Conservation (phyloP, 37 sponge, comb jelly and placozoan species). For the Agelas oroides region DNA sequence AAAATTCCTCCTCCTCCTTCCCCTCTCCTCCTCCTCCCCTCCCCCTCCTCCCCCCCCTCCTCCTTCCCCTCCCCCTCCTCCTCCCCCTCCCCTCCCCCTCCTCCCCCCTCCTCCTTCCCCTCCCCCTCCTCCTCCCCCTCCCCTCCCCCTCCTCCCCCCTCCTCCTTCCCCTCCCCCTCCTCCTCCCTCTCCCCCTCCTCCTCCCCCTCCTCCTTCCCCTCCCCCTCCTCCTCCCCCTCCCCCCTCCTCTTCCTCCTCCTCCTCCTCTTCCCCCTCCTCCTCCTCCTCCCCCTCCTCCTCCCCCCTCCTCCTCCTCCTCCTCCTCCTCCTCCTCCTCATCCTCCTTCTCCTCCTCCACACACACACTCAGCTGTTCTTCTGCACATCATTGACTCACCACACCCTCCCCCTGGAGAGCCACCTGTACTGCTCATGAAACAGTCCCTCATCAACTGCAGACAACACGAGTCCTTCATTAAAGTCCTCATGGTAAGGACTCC, state of each 20-base stretch:
- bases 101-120: neutral
- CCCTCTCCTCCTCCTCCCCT: neutral
- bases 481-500: constrained; percentile 75
- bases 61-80: neutral
- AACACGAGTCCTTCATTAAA: constrained; percentile 89
- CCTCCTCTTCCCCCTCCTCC: neutral
- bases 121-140: constrained; percentile 1
- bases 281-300: constrained; percentile 1
- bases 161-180: neutral
- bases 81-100: neutral
- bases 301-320: constrained; percentile 3
- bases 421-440: constrained; percentile 71
- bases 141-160: constrained; percentile 11
- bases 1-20: neutral
- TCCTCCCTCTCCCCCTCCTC: neutral
- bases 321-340: no score
- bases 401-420: constrained; percentile 49
- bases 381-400: constrained; percentile 61
- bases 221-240: neutral
- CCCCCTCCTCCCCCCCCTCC: no score
- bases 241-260: neutral
- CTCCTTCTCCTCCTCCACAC: constrained; percentile 4
- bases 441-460: constrained; percentile 86
- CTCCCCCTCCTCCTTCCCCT: neutral
- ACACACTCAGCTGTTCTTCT: constrained; percentile 61